These are phyloP conservation scores for Notechis scutatus DNA, from an alignment of 2,113 vertebrate species.

Conservation along the genomic window DNA sequence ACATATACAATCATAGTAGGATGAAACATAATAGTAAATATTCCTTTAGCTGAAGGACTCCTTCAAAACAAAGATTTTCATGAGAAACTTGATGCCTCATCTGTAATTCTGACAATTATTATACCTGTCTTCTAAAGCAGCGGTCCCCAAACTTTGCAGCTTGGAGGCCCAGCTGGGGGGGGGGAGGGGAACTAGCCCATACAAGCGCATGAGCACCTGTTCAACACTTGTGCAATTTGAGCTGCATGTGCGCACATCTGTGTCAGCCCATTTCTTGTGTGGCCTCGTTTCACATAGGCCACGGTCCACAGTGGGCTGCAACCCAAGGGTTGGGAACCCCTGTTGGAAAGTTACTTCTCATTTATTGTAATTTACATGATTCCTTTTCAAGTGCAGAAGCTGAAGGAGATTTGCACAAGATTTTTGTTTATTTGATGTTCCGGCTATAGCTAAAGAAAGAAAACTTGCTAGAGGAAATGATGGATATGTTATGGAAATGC, in stretches of 20 bases:
- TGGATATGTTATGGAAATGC: not conserved
- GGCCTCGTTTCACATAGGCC: not conserved
- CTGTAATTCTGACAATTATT: not conserved
- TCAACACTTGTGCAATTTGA: not conserved
- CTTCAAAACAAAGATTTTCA: not conserved
- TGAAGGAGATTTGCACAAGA: not conserved
- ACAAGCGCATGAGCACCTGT: not conserved
- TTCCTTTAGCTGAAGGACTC: not conserved
- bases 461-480: not conserved
- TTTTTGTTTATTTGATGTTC: not conserved
- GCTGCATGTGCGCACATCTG: fast-evolving
- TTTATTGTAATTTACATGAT: not conserved
- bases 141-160: not conserved
- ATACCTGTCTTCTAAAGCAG: not conserved
- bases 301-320: not conserved
- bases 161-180: not conserved
- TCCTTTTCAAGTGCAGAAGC: not conserved
- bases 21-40: not conserved
- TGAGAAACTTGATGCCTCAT: not conserved
- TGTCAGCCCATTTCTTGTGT: not conserved
- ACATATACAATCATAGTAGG: not conserved
- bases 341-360: not conserved
- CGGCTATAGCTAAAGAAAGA: not conserved
- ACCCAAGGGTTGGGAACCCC: fast-evolving
- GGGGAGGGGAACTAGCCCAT: not conserved